These are phyloP conservation scores for Prionace glauca DNA, from an alignment of 2,797 vertebrate genomes.

Conservation along the genomic window DNA sequence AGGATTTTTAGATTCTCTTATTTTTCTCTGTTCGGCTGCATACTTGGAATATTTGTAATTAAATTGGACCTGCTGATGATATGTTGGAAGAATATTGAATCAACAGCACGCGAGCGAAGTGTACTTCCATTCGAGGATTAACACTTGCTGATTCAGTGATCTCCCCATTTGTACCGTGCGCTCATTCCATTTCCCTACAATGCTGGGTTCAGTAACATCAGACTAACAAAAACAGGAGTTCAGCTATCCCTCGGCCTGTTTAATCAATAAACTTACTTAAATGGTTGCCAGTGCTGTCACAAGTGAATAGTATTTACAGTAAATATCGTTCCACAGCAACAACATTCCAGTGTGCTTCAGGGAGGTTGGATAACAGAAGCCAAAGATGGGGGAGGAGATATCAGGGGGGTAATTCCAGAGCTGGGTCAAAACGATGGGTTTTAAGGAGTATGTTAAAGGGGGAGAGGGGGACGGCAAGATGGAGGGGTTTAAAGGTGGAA, in stretches of 20 bases:
- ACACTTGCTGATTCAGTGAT: neutral
- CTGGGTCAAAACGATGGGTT: neutral
- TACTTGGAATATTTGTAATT: neutral
- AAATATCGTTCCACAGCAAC: neutral
- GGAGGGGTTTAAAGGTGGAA: neutral
- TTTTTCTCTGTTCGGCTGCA: neutral
- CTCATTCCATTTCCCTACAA: neutral
- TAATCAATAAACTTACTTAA: neutral
- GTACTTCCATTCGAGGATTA: neutral
- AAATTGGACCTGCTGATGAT: neutral
- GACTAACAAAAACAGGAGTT: neutral
- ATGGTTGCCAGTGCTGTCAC: neutral
- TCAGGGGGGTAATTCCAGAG: neutral
- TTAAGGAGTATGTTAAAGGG: neutral
- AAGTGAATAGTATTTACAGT: neutral
- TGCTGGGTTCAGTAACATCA: neutral
- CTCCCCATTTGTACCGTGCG: neutral
- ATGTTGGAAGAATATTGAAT: neutral
- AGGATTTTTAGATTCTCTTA: neutral
- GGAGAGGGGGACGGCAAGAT: neutral
- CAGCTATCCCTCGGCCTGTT: no score
- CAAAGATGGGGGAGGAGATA: neutral
- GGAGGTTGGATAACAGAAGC: neutral
- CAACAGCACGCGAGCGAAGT: neutral
- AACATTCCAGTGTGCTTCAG: neutral